These are phyloP conservation scores for Vanessa tameamea DNA, from an alignment of 1,140 invertebrate genomes.

Conservation along the genomic window DNA sequence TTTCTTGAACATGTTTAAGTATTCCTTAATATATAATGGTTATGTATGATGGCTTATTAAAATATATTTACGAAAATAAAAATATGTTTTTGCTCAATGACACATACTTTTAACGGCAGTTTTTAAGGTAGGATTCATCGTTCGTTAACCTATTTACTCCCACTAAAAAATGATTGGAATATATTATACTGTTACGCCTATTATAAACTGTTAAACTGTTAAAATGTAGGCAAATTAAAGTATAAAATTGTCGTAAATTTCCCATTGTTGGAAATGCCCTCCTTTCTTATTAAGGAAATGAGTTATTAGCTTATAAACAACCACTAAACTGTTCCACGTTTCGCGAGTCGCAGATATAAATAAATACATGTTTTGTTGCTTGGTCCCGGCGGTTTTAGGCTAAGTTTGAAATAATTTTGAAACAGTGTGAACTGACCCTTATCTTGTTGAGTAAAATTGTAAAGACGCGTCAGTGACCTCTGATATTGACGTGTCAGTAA, in stretches of 20 bases:
- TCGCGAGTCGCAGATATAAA: no score
- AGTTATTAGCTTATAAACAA: background rate
- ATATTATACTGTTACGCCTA: no score
- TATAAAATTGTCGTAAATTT: no score
- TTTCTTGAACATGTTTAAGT: no score
- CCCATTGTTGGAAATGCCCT: no score
- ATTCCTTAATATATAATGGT: background rate
- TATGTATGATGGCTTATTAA: background rate
- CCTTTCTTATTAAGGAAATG: background rate
- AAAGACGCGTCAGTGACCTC: conserved; percentile 24
- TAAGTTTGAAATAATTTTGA: background rate
- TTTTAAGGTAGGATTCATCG: conserved; percentile 28
- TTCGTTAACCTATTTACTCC: conserved; percentile 37
- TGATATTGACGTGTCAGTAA: conserved; percentile 20
- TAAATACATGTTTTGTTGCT: no score
- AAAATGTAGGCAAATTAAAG: no score
- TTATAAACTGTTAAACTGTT: no score
- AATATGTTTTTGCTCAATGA: conserved; percentile 10
- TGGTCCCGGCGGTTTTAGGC: no score
- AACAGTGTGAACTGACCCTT: conserved; percentile 8
- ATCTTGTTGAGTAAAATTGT: conserved; percentile 5
- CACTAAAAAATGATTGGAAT: conserved; percentile 4
- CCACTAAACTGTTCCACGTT: no score
- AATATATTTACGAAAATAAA: background rate
- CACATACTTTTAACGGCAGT: conserved; percentile 27